Evolutionary conservation across 2,113 vertebrate genomes (phyloP).

Genomic region (Rhombomys opimus): DNA sequence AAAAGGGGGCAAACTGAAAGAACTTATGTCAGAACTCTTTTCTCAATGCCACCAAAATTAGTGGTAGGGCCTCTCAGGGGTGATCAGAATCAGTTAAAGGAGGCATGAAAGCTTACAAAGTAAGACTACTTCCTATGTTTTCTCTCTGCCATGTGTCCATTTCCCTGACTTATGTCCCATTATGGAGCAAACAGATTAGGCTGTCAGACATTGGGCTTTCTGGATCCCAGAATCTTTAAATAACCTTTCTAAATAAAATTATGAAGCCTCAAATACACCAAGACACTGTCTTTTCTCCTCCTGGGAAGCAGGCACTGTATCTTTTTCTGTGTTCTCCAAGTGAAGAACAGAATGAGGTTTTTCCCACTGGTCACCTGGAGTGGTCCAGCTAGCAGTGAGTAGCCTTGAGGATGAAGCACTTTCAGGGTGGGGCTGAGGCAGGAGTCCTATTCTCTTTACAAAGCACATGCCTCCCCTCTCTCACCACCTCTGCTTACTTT

Average conservation of each 20-base stretch:
- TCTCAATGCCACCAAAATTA: no score
- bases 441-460: no score
- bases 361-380: not conserved
- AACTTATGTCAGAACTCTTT: not conserved
- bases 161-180: not conserved
- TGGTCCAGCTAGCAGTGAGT: not conserved
- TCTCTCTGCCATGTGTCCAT: not conserved
- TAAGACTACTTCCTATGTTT: not conserved
- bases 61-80: not conserved
- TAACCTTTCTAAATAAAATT: not conserved
- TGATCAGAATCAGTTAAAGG: not conserved
- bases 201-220: not conserved
- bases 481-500: constrained; percentile 88
- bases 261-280: not conserved
- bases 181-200: not conserved
- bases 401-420: not conserved
- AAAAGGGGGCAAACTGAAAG: not conserved
- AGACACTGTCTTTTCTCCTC: not conserved
- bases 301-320: accelerated
- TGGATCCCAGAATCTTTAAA: not conserved
- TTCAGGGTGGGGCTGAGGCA: not conserved
- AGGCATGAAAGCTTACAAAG: not conserved
- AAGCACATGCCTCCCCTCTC: no score
- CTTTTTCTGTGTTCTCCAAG: not conserved
- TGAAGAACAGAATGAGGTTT: not conserved